phyloP scores from a whole-genome alignment of 1,140 invertebrate genomes.

The Octopus sinensis region DNA sequence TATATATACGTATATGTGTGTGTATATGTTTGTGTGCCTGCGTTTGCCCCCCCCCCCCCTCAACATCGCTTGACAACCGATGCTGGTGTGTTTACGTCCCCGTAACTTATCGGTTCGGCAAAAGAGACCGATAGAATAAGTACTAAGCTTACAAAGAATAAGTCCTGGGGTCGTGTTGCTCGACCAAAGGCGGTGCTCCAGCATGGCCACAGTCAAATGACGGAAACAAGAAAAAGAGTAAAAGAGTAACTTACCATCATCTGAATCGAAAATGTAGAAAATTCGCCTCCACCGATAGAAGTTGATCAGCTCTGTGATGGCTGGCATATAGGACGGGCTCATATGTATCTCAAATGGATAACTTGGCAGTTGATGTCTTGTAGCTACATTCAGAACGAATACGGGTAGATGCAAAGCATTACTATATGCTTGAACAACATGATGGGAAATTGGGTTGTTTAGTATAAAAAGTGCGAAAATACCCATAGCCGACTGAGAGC shows the following conservation, averaged over 20 bases:
- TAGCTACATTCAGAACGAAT: slow-evolving; percentile 61
- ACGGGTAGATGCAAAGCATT: slow-evolving; percentile 77
- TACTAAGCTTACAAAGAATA: no score
- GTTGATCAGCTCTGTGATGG: slow-evolving; percentile 85
- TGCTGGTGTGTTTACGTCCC: no score
- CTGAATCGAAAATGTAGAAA: slow-evolving; percentile 91
- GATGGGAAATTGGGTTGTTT: slow-evolving; percentile 85
- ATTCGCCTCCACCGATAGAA: slow-evolving; percentile 89
- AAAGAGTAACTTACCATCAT: slow-evolving; percentile 76
- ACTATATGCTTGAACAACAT: slow-evolving; percentile 80
- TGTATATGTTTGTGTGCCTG: no score
- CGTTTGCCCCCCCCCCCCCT: no score
- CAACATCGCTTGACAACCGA: no score
- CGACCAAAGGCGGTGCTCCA: no score
- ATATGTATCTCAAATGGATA: slow-evolving; percentile 63
- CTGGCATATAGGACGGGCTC: slow-evolving; percentile 87
- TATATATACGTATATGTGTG: no score
- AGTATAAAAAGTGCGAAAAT: slow-evolving; percentile 86
- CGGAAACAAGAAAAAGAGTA: no score
- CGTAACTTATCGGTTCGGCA: no score
- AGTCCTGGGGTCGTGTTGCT: no score
- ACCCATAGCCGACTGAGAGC: slow-evolving; percentile 84
- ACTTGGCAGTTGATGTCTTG: slow-evolving; percentile 21
- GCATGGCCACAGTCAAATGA: no score
- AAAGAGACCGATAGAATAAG: no score